Percentiles rank a stretch among this genome's conserved stretches.
Evolutionary conservation across 2,113 vertebrate species (phyloP).

Genomic region (Gnathonemus echidnorhynchus): DNA sequence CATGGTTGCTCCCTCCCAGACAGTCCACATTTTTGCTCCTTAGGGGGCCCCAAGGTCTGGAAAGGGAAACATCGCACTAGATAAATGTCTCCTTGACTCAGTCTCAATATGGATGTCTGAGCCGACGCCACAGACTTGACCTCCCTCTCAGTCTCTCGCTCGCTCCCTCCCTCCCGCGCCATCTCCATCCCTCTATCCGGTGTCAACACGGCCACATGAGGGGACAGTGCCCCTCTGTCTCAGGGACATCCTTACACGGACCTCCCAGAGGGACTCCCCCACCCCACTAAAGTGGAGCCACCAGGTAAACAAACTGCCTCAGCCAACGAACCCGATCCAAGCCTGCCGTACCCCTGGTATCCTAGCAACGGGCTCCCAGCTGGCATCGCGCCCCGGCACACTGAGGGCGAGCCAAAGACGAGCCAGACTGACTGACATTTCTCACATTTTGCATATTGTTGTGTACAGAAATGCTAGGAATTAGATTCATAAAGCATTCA

Average conservation of each 20-base stretch:
- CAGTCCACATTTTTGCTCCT: no score
- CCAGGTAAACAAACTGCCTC: neutral
- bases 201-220: neutral
- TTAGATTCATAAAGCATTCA: conserved; percentile 20
- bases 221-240: neutral
- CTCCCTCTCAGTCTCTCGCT: neutral
- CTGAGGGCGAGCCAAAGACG: conserved; percentile 39
- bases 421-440: conserved; percentile 27
- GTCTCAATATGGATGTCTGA: neutral
- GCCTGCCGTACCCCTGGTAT: conserved; percentile 39
- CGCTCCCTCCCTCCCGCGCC: neutral
- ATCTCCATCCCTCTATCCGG: neutral
- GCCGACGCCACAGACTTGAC: neutral
- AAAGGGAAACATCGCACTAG: neutral
- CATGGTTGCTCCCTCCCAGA: no score
- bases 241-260: neutral
- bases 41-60: neutral
- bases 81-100: neutral
- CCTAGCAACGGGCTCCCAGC: conserved; percentile 60
- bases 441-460: conserved; percentile 26
- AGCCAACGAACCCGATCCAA: neutral
- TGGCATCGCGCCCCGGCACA: conserved; percentile 48
- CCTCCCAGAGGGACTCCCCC: neutral
- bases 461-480: conserved; percentile 15
- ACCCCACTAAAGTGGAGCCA: neutral